phyloP scores from a whole-genome alignment of 2,113 vertebrate species.

The Probosciger aterrimus region DNA sequence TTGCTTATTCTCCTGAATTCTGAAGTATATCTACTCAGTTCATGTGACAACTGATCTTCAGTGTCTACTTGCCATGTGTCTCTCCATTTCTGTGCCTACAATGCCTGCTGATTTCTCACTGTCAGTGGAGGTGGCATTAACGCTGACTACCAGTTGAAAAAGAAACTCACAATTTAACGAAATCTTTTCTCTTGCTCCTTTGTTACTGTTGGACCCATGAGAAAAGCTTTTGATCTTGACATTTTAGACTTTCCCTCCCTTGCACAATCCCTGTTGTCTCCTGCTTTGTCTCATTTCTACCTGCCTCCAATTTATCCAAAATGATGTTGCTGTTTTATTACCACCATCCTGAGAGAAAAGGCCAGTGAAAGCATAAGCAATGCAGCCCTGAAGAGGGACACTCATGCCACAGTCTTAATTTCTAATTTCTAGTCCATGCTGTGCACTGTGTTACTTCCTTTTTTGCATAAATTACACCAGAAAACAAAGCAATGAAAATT shows the following conservation, averaged over 20 bases:
- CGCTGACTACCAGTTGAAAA: background rate
- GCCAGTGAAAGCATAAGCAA: background rate
- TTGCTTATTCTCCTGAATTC: background rate
- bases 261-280: background rate
- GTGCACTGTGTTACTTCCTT: background rate
- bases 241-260: background rate
- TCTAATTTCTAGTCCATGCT: background rate
- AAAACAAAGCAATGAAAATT: background rate
- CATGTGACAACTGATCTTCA: background rate
- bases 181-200: background rate
- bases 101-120: background rate
- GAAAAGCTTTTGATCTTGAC: background rate
- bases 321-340: background rate
- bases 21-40: background rate
- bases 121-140: background rate
- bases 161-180: background rate
- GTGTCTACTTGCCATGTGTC: background rate
- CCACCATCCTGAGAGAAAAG: background rate
- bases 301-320: background rate
- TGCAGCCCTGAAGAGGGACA: background rate
- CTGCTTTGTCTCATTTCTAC: background rate
- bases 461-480: background rate
- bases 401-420: background rate
- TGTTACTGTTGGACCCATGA: background rate
- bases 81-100: background rate